Conservation (phyloP, 2,888 invertebrate species). For the Nymphalis polychloros region DNA sequence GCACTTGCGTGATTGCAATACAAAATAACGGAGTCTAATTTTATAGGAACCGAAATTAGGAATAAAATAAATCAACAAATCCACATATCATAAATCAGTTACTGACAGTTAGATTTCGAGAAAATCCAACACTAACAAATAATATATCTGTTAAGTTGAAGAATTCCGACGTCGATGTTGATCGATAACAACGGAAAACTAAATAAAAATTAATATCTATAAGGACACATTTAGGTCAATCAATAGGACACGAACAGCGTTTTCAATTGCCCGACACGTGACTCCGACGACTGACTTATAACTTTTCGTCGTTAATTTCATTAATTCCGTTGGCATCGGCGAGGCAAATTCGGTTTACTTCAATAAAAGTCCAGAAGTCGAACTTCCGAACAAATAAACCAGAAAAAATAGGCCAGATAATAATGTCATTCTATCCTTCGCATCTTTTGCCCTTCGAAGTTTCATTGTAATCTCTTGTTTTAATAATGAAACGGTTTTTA, state of each 20-base stretch:
- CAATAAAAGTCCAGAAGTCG: conserved; percentile 21
- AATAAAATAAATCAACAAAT: no score
- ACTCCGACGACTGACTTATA: conserved; percentile 43
- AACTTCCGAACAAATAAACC: conserved; percentile 22
- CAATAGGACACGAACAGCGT: conserved; percentile 59
- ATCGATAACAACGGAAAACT: conserved; percentile 10
- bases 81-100: no score
- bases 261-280: conserved; percentile 52
- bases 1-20: no score
- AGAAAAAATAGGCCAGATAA: conserved; percentile 21
- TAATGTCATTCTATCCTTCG: conserved; percentile 21
- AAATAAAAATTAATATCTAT: conserved; percentile 13
- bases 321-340: conserved; percentile 15
- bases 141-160: no score
- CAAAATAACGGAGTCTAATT: no score
- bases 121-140: no score
- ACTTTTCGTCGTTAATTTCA: conserved; percentile 37
- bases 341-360: conserved; percentile 21
- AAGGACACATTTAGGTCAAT: conserved; percentile 67
- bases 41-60: no score
- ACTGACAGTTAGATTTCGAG: no score
- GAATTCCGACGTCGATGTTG: conserved; percentile 9
- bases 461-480: not conserved
- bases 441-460: conserved; percentile 12
- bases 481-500: not conserved